Evolutionary conservation across 2,113 vertebrate species (phyloP).

Genomic region (Grammomys surdaster): DNA sequence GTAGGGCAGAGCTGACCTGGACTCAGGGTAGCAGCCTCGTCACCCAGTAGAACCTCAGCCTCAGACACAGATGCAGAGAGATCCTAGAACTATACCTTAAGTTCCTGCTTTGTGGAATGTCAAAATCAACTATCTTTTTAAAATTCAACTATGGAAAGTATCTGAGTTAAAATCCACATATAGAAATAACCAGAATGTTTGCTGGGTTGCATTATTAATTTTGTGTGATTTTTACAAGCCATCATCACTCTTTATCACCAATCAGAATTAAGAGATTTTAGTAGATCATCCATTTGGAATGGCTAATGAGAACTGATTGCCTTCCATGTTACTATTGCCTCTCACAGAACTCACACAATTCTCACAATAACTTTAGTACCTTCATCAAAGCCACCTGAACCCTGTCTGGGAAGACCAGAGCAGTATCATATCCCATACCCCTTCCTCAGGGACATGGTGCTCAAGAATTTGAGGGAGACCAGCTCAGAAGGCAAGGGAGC

Average conservation of each 20-base stretch:
- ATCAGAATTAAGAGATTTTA: not conserved
- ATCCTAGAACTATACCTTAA: not conserved
- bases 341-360: not conserved
- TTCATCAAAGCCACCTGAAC: not conserved
- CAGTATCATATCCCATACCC: not conserved
- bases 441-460: not conserved
- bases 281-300: not conserved
- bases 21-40: not conserved
- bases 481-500: not conserved
- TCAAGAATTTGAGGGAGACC: conserved; percentile 42
- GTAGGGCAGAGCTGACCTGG: not conserved
- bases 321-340: not conserved
- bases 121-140: not conserved
- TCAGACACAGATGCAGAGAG: not conserved
- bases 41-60: not conserved
- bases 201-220: not conserved
- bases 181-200: not conserved
- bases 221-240: not conserved
- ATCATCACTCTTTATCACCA: not conserved
- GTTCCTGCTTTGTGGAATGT: not conserved
- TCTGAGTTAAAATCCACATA: not conserved
- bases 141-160: not conserved
- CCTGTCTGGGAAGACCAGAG: not conserved
- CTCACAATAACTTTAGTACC: not conserved
- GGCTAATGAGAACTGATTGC: not conserved